Percentiles rank a stretch among this genome's conserved stretches.
These are phyloP conservation scores for Cyprinodon diabolis DNA, from an alignment of 2,797 vertebrate genomes.

Conservation along the genomic window DNA sequence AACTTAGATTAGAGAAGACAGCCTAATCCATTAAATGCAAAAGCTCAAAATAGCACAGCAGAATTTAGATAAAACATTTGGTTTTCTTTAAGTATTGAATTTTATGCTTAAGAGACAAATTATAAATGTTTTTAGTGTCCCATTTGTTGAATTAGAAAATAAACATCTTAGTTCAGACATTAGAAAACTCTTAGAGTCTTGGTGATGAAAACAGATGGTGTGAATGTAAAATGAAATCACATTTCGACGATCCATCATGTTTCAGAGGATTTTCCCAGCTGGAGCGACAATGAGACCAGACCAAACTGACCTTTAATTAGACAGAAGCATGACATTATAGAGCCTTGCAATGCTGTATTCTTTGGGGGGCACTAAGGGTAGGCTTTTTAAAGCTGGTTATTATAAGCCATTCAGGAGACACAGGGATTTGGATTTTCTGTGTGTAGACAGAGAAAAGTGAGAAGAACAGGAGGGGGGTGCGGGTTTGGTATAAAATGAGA, in stretches of 20 bases:
- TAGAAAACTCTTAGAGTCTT: slow-evolving; percentile 56
- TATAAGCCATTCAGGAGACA: slow-evolving; percentile 84
- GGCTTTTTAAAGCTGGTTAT: slow-evolving; percentile 83
- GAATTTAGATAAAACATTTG: background rate
- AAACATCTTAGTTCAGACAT: slow-evolving; percentile 43
- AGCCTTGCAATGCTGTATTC: slow-evolving; percentile 68
- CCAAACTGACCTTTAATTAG: slow-evolving; percentile 86
- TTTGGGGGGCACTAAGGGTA: slow-evolving; percentile 75
- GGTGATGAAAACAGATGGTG: slow-evolving; percentile 77
- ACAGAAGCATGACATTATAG: slow-evolving; percentile 80
- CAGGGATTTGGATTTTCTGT: slow-evolving; percentile 66
- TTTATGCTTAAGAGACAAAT: background rate
- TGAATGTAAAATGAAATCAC: slow-evolving; percentile 78
- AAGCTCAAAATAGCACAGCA: background rate
- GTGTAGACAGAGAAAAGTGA: slow-evolving; percentile 69
- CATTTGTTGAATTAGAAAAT: slow-evolving; percentile 35
- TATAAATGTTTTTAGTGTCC: slow-evolving; percentile 7
- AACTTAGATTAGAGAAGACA: background rate
- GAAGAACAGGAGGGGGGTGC: slow-evolving; percentile 25
- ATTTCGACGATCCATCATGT: slow-evolving; percentile 75
- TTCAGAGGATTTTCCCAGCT: slow-evolving; percentile 69
- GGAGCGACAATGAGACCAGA: slow-evolving; percentile 71
- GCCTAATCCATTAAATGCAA: background rate
- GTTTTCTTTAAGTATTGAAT: slow-evolving; percentile 7
- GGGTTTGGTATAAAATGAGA: slow-evolving; percentile 81